Conservation (phyloP, 2,113 vertebrate genomes). For the Cephalophus harveyi region DNA sequence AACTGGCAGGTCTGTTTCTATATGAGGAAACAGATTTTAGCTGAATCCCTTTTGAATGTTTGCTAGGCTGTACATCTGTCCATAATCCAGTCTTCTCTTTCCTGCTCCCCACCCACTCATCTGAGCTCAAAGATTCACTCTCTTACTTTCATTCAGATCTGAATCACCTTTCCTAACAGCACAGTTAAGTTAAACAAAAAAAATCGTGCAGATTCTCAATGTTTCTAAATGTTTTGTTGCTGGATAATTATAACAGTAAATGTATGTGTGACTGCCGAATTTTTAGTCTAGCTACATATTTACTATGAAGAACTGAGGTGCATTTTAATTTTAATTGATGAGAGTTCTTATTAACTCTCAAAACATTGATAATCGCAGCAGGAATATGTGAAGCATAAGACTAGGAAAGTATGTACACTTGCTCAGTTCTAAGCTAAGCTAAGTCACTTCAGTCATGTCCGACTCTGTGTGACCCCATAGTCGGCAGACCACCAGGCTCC, state of each 20-base stretch:
- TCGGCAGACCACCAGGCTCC: too few relatives aligned
- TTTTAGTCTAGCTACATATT: background rate
- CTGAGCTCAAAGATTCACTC: background rate
- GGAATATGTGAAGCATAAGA: background rate
- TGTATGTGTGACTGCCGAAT: background rate
- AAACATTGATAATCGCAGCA: background rate
- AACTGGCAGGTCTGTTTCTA: slow-evolving; percentile 36
- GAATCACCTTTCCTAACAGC: background rate
- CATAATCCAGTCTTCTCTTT: background rate
- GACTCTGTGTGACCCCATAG: too few relatives aligned
- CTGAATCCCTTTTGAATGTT: slow-evolving; percentile 49
- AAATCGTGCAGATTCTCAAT: background rate
- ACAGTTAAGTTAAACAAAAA: background rate
- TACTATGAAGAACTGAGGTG: background rate
- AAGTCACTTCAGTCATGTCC: too few relatives aligned
- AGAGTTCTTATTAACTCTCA: background rate
- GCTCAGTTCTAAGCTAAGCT: background rate
- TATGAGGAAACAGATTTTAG: slow-evolving; percentile 47
- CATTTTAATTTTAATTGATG: background rate
- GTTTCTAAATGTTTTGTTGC: background rate
- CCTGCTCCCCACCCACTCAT: background rate
- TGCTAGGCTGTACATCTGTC: slow-evolving; percentile 37
- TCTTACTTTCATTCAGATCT: background rate
- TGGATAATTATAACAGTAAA: background rate
- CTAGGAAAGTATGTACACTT: background rate